A percentile compares a stretch with the other conserved stretches of the same genome.
Conservation (phyloP, 2,797 vertebrate species). For the Gallirallus australis region DNA sequence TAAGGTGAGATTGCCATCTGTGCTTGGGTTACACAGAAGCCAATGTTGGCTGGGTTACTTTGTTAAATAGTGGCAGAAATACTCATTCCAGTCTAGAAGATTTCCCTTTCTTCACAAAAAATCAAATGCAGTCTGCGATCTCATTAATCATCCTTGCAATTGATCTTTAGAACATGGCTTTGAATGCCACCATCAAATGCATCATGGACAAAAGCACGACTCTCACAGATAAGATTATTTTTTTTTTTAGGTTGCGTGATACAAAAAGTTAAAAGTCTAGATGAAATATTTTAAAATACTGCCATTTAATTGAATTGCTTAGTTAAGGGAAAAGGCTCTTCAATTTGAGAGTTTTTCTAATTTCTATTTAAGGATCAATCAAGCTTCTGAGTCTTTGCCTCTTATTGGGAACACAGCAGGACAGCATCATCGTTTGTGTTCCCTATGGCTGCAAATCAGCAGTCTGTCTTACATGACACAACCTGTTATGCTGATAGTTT, state of each 20-base stretch:
- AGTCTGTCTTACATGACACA: neutral
- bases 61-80: neutral
- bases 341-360: neutral
- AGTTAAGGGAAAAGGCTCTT: neutral
- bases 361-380: neutral
- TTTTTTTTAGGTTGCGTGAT: neutral
- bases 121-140: neutral
- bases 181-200: slow-evolving; percentile 3
- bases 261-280: neutral
- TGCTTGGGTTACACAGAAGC: neutral
- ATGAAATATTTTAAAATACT: neutral
- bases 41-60: neutral
- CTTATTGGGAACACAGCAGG: neutral
- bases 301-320: slow-evolving; percentile 1
- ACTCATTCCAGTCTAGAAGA: neutral
- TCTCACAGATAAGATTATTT: neutral
- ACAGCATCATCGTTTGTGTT: neutral
- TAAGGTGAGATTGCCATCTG: neutral
- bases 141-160: neutral
- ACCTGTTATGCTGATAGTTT: neutral
- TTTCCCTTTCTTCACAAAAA: neutral
- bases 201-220: neutral
- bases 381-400: neutral
- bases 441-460: neutral
- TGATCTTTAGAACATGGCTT: slow-evolving; percentile 18